phyloP scores from a whole-genome alignment of 2,797 vertebrate genomes.

The Phrynocephalus forsythii region DNA sequence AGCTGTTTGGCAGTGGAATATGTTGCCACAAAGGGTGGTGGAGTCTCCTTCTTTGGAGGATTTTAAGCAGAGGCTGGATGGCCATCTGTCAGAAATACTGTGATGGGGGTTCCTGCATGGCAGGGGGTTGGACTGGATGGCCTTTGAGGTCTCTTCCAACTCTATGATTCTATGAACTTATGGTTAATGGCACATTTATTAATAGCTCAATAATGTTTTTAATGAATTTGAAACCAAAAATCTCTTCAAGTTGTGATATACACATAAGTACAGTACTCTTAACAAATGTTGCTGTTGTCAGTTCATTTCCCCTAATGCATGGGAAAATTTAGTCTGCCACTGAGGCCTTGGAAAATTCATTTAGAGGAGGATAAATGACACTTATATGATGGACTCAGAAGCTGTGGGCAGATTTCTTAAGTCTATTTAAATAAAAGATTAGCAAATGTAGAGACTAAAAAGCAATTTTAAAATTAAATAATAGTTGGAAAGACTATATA shows the following conservation, averaged over 20 bases:
- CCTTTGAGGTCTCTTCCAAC: no score
- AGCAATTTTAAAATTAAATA: conserved; percentile 32
- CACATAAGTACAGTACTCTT: background rate
- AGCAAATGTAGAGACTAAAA: conserved; percentile 24
- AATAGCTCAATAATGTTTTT: background rate
- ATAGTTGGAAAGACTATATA: background rate
- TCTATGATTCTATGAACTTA: no score
- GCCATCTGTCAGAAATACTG: no score
- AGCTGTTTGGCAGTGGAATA: no score
- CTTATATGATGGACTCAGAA: conserved; percentile 20
- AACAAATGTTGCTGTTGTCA: conserved; percentile 15
- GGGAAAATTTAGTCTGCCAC: conserved; percentile 39
- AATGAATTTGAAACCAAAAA: background rate
- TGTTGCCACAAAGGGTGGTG: no score
- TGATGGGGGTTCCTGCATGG: no score
- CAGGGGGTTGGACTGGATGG: no score
- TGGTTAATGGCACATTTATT: background rate
- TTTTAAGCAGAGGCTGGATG: no score
- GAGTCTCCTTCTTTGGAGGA: no score
- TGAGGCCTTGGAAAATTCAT: background rate
- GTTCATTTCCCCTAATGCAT: conserved; percentile 18
- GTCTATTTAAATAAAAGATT: conserved; percentile 49
- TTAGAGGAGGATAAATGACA: background rate
- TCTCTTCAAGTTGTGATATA: background rate
- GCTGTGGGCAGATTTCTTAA: conserved; percentile 54